phyloP scores from a whole-genome alignment of 2,797 vertebrate genomes.

The Phoeniculus purpureus region DNA sequence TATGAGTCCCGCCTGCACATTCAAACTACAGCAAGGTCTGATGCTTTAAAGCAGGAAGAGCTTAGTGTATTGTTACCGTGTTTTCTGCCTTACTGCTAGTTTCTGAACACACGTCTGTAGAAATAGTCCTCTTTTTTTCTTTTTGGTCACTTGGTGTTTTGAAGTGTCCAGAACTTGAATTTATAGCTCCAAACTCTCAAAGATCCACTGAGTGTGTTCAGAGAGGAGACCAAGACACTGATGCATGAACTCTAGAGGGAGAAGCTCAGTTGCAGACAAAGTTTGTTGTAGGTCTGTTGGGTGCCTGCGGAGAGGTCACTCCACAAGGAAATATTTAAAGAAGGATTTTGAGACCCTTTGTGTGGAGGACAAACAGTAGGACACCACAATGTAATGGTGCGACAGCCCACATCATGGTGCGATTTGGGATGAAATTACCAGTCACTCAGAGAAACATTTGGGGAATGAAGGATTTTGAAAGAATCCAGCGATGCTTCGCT shows the following conservation, averaged over 20 bases:
- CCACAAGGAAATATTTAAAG: neutral
- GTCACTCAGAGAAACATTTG: neutral
- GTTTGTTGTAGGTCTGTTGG: fast-evolving
- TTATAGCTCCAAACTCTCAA: neutral
- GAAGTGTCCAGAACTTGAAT: neutral
- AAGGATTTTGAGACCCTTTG: neutral
- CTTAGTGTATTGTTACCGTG: neutral
- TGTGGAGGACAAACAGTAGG: neutral
- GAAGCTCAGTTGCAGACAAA: neutral
- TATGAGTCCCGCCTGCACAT: neutral
- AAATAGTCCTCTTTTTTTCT: neutral
- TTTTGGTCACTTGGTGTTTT: neutral
- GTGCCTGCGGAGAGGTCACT: neutral
- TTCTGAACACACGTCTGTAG: neutral
- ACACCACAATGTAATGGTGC: fast-evolving
- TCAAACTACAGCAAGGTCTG: neutral
- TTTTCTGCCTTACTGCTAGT: neutral
- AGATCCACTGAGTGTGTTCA: neutral
- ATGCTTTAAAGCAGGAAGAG: neutral
- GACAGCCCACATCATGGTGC: fast-evolving
- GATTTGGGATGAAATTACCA: neutral
- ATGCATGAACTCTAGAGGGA: neutral
- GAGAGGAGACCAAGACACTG: neutral
- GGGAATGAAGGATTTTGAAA: neutral
- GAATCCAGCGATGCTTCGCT: neutral